These are phyloP conservation scores for Clarias laeviceps DNA, from an alignment of 2,797 vertebrate genomes.

Conservation along the genomic window DNA sequence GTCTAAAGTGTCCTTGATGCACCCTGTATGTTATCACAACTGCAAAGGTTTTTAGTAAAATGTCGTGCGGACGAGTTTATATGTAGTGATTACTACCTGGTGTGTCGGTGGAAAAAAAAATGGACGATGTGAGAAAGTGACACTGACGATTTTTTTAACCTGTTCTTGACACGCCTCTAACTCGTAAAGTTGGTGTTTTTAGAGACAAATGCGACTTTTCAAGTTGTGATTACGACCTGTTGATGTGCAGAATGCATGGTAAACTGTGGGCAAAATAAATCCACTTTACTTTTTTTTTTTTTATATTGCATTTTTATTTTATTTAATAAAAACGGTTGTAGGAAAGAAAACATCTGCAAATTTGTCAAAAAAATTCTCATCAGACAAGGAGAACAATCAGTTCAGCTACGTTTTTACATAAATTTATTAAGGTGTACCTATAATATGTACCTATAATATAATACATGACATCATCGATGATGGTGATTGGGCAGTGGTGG, in stretches of 20 bases:
- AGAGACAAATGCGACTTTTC: not conserved
- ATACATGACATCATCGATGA: no score
- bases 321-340: no score
- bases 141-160: not conserved
- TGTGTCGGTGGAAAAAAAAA: not conserved
- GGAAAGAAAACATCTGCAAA: no score
- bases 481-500: no score
- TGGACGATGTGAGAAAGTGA: not conserved
- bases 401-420: no score
- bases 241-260: not conserved
- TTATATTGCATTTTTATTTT: no score
- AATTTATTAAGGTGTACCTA: no score
- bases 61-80: not conserved
- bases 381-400: no score
- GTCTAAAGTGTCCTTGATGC: not conserved
- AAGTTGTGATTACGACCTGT: not conserved
- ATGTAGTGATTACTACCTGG: not conserved
- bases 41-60: not conserved
- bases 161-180: not conserved
- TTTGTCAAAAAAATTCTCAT: no score
- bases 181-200: not conserved
- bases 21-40: not conserved
- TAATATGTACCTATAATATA: no score
- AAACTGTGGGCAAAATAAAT: no score
- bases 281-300: no score